Conservation (phyloP, 2,888 invertebrate species). For the Cyaniris semiargus region DNA sequence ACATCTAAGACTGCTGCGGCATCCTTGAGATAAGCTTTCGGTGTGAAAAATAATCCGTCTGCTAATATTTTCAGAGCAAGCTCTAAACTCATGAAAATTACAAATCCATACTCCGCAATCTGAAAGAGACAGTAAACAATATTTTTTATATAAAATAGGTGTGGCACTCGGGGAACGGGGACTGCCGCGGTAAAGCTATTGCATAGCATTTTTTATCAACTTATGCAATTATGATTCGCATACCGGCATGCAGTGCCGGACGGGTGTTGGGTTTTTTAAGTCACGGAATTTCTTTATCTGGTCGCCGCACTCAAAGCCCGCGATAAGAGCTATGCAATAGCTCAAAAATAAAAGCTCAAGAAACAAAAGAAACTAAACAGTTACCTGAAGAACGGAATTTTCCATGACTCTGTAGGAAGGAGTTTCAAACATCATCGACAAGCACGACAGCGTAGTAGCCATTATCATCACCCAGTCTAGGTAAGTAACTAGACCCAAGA, state of each 20-base stretch:
- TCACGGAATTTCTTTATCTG: too few species aligned
- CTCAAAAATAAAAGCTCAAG: too few species aligned
- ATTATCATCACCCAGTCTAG: slow-evolving; percentile 99
- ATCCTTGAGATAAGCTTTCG: slow-evolving; percentile 98
- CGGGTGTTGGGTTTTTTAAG: too few species aligned
- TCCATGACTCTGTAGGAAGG: slow-evolving; percentile 97
- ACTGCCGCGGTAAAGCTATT: too few species aligned
- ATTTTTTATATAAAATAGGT: background rate
- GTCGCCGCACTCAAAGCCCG: too few species aligned
- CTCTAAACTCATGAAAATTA: slow-evolving; percentile 98
- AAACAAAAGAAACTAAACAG: too few species aligned
- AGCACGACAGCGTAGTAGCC: slow-evolving; percentile 97
- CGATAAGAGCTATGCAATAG: too few species aligned
- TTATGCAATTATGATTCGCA: too few species aligned
- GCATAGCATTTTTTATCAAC: too few species aligned
- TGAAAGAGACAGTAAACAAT: slow-evolving; percentile 46
- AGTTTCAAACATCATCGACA: slow-evolving; percentile 99
- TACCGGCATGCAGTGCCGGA: too few species aligned
- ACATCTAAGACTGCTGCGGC: slow-evolving; percentile 98
- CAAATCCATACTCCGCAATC: slow-evolving; percentile 98
- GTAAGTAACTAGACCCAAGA: slow-evolving; percentile 98
- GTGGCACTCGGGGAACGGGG: too few species aligned
- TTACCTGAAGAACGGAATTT: slow-evolving; percentile 90
- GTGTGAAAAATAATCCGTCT: slow-evolving; percentile 98
- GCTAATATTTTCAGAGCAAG: slow-evolving; percentile 96